Percentiles rank a stretch among this genome's conserved stretches.
Conservation (phyloP, 2,797 vertebrate genomes). For the Choloepus didactylus region DNA sequence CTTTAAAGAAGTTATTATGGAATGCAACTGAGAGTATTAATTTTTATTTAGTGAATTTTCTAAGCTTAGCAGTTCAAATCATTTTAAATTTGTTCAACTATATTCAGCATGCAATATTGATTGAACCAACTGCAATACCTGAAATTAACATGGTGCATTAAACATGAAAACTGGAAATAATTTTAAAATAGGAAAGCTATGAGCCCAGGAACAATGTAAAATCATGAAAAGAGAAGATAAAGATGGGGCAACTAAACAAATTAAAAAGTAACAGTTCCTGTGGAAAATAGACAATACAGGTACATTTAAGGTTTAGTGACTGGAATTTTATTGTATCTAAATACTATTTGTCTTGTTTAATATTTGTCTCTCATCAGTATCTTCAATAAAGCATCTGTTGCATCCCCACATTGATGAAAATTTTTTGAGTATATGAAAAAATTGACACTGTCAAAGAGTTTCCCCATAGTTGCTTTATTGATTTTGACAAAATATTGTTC, state of each 20-base stretch:
- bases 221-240: slow-evolving; percentile 3
- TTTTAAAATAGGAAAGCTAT: slow-evolving; percentile 14
- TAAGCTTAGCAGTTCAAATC: slow-evolving; percentile 7
- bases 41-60: slow-evolving; percentile 46
- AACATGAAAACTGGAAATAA: slow-evolving; percentile 5
- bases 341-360: background rate
- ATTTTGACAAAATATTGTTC: slow-evolving; percentile 49
- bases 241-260: background rate
- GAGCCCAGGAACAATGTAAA: slow-evolving; percentile 8
- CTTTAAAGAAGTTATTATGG: background rate
- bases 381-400: background rate
- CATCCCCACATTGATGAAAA: background rate
- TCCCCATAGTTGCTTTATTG: slow-evolving; percentile 21
- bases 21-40: background rate
- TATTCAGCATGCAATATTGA: slow-evolving; percentile 20
- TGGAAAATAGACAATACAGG: background rate
- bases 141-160: background rate
- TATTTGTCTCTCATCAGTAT: slow-evolving; percentile 34
- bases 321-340: background rate
- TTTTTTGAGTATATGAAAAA: slow-evolving; percentile 37
- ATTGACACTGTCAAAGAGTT: background rate
- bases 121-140: slow-evolving; percentile 23
- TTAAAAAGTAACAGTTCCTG: background rate
- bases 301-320: background rate
- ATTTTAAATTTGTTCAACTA: slow-evolving; percentile 55